These are phyloP conservation scores for Fratercula arctica DNA, from an alignment of 2,797 vertebrate genomes.

Conservation along the genomic window DNA sequence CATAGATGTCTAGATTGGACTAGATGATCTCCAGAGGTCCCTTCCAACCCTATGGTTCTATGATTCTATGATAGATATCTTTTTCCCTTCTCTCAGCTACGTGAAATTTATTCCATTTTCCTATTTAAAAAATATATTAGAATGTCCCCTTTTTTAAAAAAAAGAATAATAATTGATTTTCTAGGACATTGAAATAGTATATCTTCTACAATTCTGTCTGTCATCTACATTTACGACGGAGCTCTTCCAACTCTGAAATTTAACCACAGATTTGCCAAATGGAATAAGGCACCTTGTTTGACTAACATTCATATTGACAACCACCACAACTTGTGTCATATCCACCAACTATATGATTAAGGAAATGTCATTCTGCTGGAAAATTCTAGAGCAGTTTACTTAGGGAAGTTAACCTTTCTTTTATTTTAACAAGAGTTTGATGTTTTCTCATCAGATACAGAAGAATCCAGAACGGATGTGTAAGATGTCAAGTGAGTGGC, in stretches of 20 bases:
- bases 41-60: too few species aligned
- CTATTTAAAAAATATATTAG: not conserved
- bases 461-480: not conserved
- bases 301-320: not conserved
- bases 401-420: not conserved
- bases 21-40: too few species aligned
- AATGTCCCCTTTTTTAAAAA: not conserved
- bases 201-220: not conserved
- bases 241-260: not conserved
- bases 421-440: not conserved
- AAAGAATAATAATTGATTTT: not conserved
- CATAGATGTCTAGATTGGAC: not conserved
- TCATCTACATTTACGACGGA: not conserved
- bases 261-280: not conserved
- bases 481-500: not conserved
- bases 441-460: not conserved
- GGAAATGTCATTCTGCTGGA: not conserved
- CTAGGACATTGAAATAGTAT: not conserved
- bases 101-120: not conserved
- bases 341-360: not conserved
- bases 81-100: not conserved
- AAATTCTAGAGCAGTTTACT: not conserved
- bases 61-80: too few species aligned
- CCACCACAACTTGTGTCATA: too few species aligned
- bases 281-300: not conserved